Base-by-base conservation (phyloP, 2,113 vertebrate species). In the Semnopithecus entellus region DNA sequence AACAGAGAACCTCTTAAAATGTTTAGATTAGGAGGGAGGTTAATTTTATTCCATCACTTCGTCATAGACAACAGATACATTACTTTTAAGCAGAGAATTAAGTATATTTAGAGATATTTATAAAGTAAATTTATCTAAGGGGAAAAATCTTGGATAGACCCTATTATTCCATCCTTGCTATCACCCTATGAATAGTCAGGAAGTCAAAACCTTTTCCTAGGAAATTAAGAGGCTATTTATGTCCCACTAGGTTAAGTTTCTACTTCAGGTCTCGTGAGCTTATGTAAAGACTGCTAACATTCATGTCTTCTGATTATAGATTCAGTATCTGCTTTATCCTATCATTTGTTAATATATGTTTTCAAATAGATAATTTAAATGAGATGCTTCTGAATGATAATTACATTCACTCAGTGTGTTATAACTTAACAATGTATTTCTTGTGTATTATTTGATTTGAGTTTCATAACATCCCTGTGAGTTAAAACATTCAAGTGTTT, bases 321-420 rank as follows among this genome's bases (percentile, higher is more conserved):
- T 38, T 91, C 38, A 66, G 25, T 75, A 17, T 78, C 50, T 79
- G 10, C 3, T 68, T 80, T 52, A 86, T 70, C 23, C 17, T 86
- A 43, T 18, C 35, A 17, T 85, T 75, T 86, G 76, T 64, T 45
- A 85, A 80, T 48, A 20, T 32, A 43, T 66, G 86, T 61, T 92
- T 94, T 94, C 13, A 81, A 90, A 68, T n/a, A 32, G 11, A 66
- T 89, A 57, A 66, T 66, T 86, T 70, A 89, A 83, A 85, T 94
- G 40, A 64, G 68, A 70, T 94, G 30, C 2, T 43, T 75, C 18
- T 57, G 22, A 61, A 14, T 78, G 70, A 48, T 75, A 80, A 84
- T 79, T 72, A 50, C 38, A 27, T 82, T 90, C 88, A 75, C 38
- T 86, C 17, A 55, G 6, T 87, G 78, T 55, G 30, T 38, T 73